Percentiles rank a stretch among this genome's conserved stretches.
Evolutionary conservation across 2,888 invertebrate genomes (phyloP).

Genomic region (Stenurella melanura): DNA sequence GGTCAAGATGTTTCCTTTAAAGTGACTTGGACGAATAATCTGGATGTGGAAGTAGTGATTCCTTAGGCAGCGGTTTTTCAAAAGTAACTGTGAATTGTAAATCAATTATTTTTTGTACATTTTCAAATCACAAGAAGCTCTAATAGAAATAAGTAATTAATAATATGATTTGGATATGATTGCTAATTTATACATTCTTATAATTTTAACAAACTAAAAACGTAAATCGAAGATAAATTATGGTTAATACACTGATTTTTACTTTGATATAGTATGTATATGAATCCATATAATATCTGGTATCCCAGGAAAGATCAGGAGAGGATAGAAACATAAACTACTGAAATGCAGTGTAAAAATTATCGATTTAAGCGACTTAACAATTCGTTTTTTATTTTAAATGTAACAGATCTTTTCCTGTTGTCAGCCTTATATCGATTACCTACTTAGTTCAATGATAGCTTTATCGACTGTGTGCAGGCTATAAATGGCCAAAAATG

Average conservation of each 20-base stretch:
- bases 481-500: constrained; percentile 71
- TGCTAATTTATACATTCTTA: neutral
- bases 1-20: no score
- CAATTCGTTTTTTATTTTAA: neutral
- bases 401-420: constrained; percentile 29
- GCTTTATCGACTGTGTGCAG: constrained; percentile 69
- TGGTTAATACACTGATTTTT: neutral
- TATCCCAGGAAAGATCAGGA: neutral
- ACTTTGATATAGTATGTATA: neutral
- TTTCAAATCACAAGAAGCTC: constrained; percentile 20
- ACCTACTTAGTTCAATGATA: constrained; percentile 52
- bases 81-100: constrained; percentile 26
- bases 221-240: neutral
- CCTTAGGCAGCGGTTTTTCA: no score
- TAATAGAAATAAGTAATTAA: constrained; percentile 20
- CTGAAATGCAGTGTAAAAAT: neutral
- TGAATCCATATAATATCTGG: constrained; percentile 3
- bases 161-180: neutral
- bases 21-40: no score
- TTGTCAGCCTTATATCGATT: constrained; percentile 23
- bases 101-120: constrained; percentile 26
- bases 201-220: neutral
- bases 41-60: no score
- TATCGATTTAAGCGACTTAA: neutral
- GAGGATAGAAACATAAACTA: neutral